Evolutionary conservation across 1,140 invertebrate species (phyloP).

Genomic region (Homarus americanus): DNA sequence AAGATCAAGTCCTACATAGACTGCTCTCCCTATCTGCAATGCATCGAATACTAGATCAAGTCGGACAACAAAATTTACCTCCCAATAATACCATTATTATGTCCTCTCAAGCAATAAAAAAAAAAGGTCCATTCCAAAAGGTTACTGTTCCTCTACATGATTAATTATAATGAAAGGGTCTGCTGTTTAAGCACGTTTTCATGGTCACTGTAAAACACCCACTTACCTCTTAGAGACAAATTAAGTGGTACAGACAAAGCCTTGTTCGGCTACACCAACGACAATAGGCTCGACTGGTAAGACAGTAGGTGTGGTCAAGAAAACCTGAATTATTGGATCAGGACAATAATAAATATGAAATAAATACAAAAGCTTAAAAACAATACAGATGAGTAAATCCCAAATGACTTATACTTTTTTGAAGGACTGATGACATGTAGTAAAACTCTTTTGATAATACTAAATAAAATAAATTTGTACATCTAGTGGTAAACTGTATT

Average conservation of each 20-base stretch:
- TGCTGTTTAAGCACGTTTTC: conserved; percentile 54
- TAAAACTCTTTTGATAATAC: background rate
- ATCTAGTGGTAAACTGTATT: background rate
- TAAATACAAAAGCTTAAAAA: conserved; percentile 71
- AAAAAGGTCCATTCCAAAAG: conserved; percentile 15
- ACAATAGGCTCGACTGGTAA: conserved; percentile 70
- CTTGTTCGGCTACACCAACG: conserved; percentile 69
- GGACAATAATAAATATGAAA: conserved; percentile 70
- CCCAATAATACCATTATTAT: conserved; percentile 6
- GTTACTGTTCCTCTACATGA: conserved; percentile 36
- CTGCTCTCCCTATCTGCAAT: conserved; percentile 18
- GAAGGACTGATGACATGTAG: background rate
- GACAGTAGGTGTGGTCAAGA: conserved; percentile 69
- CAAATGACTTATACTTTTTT: conserved; percentile 17
- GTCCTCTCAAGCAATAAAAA: conserved; percentile 36
- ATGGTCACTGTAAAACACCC: conserved; percentile 62
- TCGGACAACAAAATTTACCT: background rate
- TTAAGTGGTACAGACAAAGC: conserved; percentile 67
- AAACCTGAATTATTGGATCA: conserved; percentile 72
- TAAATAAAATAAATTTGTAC: background rate
- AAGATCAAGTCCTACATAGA: conserved; percentile 15
- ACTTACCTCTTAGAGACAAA: conserved; percentile 69
- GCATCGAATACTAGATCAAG: background rate
- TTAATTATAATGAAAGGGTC: background rate
- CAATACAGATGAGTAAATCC: conserved; percentile 49